phyloP scores from a whole-genome alignment of 2,113 vertebrate species.

The Cathartes aura region DNA sequence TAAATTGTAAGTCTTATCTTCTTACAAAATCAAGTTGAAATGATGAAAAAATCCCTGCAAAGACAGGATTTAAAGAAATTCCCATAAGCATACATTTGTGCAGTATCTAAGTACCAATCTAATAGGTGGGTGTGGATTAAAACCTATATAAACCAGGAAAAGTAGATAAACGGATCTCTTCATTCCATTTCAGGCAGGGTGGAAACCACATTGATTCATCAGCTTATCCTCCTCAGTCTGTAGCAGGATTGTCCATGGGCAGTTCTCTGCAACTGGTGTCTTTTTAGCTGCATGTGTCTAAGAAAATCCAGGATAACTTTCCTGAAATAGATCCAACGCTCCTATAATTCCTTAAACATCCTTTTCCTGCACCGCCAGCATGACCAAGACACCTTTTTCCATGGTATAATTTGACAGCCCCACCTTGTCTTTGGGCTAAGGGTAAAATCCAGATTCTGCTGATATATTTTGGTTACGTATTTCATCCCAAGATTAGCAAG shows the following conservation, averaged over 20 bases:
- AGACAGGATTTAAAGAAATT: not conserved
- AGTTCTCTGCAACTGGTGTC: not conserved
- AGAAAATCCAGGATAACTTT: not conserved
- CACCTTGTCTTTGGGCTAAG: not conserved
- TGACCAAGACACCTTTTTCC: accelerated
- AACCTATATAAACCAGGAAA: not conserved
- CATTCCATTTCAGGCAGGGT: not conserved
- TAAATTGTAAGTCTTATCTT: not conserved
- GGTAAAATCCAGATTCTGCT: not conserved
- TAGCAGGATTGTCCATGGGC: not conserved
- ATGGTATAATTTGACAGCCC: not conserved
- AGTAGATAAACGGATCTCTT: not conserved
- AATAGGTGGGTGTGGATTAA: not conserved
- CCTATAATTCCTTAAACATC: not conserved
- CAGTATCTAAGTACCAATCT: not conserved
- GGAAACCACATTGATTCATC: not conserved
- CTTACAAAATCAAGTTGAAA: not conserved
- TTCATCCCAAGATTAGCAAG: not conserved
- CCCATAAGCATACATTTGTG: not conserved
- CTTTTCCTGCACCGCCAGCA: not conserved
- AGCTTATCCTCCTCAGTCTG: not conserved
- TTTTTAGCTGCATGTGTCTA: not conserved
- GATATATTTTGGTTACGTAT: not conserved
- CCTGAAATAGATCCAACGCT: not conserved
- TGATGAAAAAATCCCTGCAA: not conserved